Evolutionary conservation across 2,888 invertebrate species (phyloP).

Genomic region (Lochmaea capreae): DNA sequence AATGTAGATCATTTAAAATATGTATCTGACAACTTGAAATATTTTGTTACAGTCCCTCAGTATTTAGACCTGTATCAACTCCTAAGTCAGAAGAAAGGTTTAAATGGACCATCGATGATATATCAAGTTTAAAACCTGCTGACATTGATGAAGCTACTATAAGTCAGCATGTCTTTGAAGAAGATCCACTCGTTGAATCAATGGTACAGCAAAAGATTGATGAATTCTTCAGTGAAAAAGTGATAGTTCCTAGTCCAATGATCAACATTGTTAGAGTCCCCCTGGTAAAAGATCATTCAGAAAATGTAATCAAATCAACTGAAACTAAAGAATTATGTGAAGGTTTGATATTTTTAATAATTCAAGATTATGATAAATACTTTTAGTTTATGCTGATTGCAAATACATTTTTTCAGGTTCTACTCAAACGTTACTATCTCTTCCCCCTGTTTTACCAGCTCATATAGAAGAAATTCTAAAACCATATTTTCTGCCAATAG

Average conservation of each 20-base stretch:
- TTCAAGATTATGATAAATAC: background rate
- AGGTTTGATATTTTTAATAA: constrained; percentile 35
- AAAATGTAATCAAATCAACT: background rate
- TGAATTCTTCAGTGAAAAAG: constrained; percentile 64
- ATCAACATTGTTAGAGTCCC: constrained; percentile 45
- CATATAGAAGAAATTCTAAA: constrained; percentile 73
- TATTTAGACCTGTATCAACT: constrained; percentile 61
- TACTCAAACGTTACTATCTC: constrained; percentile 74
- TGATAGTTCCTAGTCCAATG: constrained; percentile 64
- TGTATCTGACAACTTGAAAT: background rate
- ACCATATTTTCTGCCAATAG: constrained; percentile 72
- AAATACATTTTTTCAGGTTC: constrained; percentile 65
- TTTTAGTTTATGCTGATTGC: background rate
- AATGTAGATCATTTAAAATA: background rate
- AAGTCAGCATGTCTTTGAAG: constrained; percentile 72
- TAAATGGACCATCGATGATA: constrained; percentile 79
- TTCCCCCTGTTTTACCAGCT: constrained; percentile 73
- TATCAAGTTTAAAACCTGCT: constrained; percentile 75
- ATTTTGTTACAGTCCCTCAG: constrained; percentile 60
- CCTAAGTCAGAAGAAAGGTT: constrained; percentile 67
- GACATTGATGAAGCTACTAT: constrained; percentile 75
- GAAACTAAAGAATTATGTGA: constrained; percentile 39
- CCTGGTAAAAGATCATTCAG: constrained; percentile 40
- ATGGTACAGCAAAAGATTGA: constrained; percentile 77
- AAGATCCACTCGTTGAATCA: constrained; percentile 74